Evolutionary conservation across 37 sponge, comb jelly and placozoan genomes (phyloP).

Genomic region (Eunapius fragilis): DNA sequence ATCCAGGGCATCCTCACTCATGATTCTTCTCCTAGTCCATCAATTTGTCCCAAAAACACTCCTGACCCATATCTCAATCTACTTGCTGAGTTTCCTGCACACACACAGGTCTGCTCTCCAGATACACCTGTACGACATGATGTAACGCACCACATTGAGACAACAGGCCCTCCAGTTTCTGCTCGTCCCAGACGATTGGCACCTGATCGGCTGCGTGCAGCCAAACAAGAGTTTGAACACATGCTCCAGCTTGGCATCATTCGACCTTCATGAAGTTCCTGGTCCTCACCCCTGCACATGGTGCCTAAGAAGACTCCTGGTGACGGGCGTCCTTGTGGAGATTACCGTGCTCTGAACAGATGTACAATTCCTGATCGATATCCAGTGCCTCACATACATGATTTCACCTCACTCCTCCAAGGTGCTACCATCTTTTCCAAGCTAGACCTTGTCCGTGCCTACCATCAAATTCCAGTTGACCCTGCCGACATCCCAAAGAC

Average conservation of each 20-base stretch:
- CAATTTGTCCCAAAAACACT: conserved; percentile 26
- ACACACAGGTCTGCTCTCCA: conserved; percentile 23
- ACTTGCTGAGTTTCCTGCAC: conserved; percentile 37
- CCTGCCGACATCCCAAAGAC: conserved; percentile 41
- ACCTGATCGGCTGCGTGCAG: conserved; percentile 32
- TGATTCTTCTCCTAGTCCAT: conserved; percentile 2
- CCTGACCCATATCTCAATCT: conserved; percentile 27
- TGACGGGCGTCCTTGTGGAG: conserved; percentile 81
- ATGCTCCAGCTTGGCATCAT: conserved; percentile 75
- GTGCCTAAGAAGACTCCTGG: conserved; percentile 56
- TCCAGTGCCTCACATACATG: conserved; percentile 73
- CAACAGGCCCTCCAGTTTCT: conserved; percentile 47
- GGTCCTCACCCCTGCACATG: conserved; percentile 77
- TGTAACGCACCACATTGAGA: too few relatives aligned
- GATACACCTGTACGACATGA: conserved; percentile 15
- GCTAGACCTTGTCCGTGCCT: conserved; percentile 59
- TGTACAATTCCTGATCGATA: conserved; percentile 60
- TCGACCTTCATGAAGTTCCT: conserved; percentile 66
- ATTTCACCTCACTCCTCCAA: conserved; percentile 52
- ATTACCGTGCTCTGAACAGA: conserved; percentile 72
- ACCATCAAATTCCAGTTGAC: conserved; percentile 51
- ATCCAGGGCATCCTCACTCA: conserved; percentile 17
- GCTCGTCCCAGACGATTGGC: conserved; percentile 25
- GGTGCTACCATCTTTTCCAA: conserved; percentile 66
- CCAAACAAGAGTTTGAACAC: conserved; percentile 69